These are phyloP conservation scores for Vanessa atalanta DNA, from an alignment of 1,140 invertebrate genomes.

Conservation along the genomic window DNA sequence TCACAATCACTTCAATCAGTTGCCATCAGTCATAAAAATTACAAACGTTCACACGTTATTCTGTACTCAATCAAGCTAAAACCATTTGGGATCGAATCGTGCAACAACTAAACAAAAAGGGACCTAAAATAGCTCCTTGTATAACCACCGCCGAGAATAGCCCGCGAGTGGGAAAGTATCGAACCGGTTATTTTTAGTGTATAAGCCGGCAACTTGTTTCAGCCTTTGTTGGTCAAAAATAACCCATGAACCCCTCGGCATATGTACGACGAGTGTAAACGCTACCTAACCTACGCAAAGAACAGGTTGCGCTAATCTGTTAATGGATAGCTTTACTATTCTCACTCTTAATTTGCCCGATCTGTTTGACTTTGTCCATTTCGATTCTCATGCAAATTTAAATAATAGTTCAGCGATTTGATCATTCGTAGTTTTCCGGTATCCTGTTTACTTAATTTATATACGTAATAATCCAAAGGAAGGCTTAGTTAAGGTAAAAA, in stretches of 20 bases:
- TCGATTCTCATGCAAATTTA: background rate
- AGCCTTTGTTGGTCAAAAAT: constrained; percentile 66
- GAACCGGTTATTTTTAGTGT: constrained; percentile 57
- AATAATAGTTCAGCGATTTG: background rate
- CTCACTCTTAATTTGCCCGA: background rate
- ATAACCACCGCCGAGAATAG: constrained; percentile 63
- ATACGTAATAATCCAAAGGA: too few relatives aligned
- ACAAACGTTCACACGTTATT: constrained; percentile 8
- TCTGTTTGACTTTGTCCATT: background rate
- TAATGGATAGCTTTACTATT: constrained; percentile 36
- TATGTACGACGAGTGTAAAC: constrained; percentile 37
- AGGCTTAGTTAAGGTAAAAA: too few relatives aligned
- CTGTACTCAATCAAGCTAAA: constrained; percentile 20
- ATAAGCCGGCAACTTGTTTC: constrained; percentile 51
- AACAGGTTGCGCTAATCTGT: constrained; percentile 38
- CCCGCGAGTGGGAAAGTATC: constrained; percentile 60
- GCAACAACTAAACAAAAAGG: constrained; percentile 54
- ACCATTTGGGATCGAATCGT: constrained; percentile 32
- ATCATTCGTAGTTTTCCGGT: too few relatives aligned
- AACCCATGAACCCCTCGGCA: constrained; percentile 48
- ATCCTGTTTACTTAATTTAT: too few relatives aligned
- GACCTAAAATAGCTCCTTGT: constrained; percentile 62
- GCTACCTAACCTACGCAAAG: constrained; percentile 9
- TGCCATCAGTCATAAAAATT: background rate
- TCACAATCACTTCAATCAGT: too few relatives aligned